Evolutionary conservation across 2,888 invertebrate species (phyloP).

Genomic region (Agriotes lineatus): DNA sequence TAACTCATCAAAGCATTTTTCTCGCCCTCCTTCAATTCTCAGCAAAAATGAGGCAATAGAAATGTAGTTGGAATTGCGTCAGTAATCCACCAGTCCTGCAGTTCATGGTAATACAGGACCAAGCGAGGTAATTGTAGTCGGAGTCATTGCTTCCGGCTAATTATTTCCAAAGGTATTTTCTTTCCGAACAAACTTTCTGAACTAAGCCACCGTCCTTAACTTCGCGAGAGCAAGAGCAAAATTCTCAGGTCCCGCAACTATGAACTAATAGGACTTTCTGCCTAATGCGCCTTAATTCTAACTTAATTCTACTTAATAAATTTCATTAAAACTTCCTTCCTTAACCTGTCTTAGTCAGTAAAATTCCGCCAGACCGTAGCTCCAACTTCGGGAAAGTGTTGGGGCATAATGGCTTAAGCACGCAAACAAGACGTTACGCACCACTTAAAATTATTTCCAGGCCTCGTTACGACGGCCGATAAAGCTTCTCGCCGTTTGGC

Average conservation of each 20-base stretch:
- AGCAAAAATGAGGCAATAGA: too few relatives aligned
- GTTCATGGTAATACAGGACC: too few relatives aligned
- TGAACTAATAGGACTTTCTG: conserved; percentile 45
- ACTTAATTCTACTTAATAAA: conserved; percentile 49
- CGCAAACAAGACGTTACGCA: conserved; percentile 27
- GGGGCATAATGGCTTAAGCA: conserved; percentile 20
- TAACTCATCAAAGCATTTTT: too few relatives aligned
- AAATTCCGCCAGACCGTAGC: conserved; percentile 20
- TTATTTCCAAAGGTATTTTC: conserved; percentile 19
- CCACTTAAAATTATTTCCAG: conserved; percentile 30
- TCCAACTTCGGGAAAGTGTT: conserved; percentile 22
- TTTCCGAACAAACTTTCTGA: conserved; percentile 1
- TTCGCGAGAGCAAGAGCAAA: conserved; percentile 8
- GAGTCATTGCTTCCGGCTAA: conserved; percentile 8
- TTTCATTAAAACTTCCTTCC: conserved; percentile 48
- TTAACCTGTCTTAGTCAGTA: conserved; percentile 31
- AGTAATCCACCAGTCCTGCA: too few relatives aligned
- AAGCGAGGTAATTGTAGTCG: too few relatives aligned
- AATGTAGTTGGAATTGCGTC: too few relatives aligned
- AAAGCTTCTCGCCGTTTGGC: too few relatives aligned
- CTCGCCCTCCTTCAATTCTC: too few relatives aligned
- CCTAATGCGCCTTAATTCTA: conserved; percentile 45
- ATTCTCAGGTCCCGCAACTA: conserved; percentile 30
- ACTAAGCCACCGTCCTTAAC: conserved; percentile 12
- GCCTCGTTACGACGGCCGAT: conserved; percentile 6